These are phyloP conservation scores for Pipa parva DNA, from an alignment of 2,113 vertebrate genomes.

Conservation along the genomic window DNA sequence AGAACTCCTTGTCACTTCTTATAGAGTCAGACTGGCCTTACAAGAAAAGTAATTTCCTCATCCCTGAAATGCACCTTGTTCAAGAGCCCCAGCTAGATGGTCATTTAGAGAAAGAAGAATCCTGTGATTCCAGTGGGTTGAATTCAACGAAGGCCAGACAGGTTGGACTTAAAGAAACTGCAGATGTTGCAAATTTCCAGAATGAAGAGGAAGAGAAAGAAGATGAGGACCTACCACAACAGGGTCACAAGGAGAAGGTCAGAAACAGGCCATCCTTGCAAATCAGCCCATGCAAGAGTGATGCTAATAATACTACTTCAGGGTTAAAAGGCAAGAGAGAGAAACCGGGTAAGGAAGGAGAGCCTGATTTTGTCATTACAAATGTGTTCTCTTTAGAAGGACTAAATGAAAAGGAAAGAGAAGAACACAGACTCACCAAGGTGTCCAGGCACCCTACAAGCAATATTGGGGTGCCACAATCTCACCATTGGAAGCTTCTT, in stretches of 20 bases:
- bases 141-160: neutral
- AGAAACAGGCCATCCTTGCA: conserved; percentile 10
- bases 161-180: fast-evolving
- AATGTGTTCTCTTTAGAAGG: conserved; percentile 76
- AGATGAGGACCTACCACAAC: conserved; percentile 49
- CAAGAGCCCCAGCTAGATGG: conserved; percentile 48
- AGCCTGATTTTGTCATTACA: conserved; percentile 70
- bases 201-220: conserved; percentile 59
- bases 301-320: conserved; percentile 47
- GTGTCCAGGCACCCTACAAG: conserved; percentile 68
- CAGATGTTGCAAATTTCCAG: neutral
- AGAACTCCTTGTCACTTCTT: conserved; percentile 92
- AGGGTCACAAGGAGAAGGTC: conserved; percentile 48
- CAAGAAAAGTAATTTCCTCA: conserved; percentile 77
- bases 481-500: conserved; percentile 79
- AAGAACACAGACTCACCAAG: conserved; percentile 72
- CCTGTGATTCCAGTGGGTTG: neutral
- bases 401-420: conserved; percentile 60
- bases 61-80: conserved; percentile 72
- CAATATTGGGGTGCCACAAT: conserved; percentile 65
- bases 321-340: conserved; percentile 55
- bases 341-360: conserved; percentile 60
- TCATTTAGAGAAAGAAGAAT: conserved; percentile 51
- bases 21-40: conserved; percentile 91
- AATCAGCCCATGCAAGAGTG: conserved; percentile 31